Base-by-base conservation (phyloP, 2,888 invertebrate genomes). In the Spialia ferax region DNA sequence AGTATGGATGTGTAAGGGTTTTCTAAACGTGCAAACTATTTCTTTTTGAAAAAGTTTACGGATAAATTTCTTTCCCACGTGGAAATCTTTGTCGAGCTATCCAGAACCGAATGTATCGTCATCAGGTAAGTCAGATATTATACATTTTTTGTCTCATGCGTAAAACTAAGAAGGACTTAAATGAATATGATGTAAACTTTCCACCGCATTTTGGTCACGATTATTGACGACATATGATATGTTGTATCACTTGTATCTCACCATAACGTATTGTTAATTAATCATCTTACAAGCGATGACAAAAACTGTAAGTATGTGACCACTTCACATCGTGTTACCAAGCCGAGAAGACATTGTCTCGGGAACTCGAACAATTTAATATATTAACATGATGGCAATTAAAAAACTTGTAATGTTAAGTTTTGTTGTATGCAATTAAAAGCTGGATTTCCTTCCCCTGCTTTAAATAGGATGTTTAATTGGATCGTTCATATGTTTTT, bases 221-320 rank as follows among this genome's bases (percentile, higher is more conserved):
- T 59, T 26, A 50, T 59, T 65, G 13, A 35, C 38, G 63, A 22
- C 8, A 59, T 38, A 23, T 57, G 15, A 8, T 23, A 52, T 35
- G 20, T n/a, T 54, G 23, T 45, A 29, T 56, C 20, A 32, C 23
- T 23, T 61, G 20, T 50, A 23, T 59, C 23, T 52, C 29, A 42
- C 52, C 42, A 66, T 66, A 66, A 54, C 52, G 20, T 42, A 23
- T 64, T 65, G 59, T 57, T 59, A 65, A 65, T 65, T 64, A 59
- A 65, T 38, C 65, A 35, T 50, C 35, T 23, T 57, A 57, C 50
- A 32, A 48, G 45, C 45, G 13, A 2, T 11, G 15, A 11, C 35
- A 65, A 65, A 65, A 65, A 65, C 50, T 20, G 23, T 38, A 38
- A 65, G 13, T 38, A 8, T 38, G 35, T 52, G n/a, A 35, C 50